phyloP scores from a whole-genome alignment of 2,113 vertebrate species.

The Dasypus novemcinctus region DNA sequence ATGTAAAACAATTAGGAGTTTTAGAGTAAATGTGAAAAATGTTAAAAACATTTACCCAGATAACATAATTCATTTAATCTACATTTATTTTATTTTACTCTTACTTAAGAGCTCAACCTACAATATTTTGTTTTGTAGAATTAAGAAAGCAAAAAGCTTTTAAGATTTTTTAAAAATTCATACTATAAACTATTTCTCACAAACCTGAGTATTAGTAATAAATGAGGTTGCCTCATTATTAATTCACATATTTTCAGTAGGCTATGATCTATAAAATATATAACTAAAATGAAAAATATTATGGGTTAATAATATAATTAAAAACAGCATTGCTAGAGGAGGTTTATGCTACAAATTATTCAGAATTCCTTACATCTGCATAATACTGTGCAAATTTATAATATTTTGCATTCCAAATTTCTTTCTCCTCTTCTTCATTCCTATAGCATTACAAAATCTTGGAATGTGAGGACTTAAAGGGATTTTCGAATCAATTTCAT shows the following conservation, averaged over 20 bases:
- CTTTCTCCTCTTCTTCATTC: not conserved
- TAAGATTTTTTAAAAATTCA: conserved; percentile 40
- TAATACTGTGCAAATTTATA: conserved; percentile 31
- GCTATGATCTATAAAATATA: not conserved
- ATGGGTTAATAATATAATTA: not conserved
- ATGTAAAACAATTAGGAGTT: not conserved
- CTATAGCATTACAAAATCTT: conserved; percentile 12
- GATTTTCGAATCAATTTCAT: not conserved
- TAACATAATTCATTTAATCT: not conserved
- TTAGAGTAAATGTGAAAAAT: not conserved
- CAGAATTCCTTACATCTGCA: not conserved
- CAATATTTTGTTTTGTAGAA: not conserved
- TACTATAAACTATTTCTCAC: conserved; percentile 1
- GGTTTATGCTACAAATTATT: conserved; percentile 13
- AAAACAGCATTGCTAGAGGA: not conserved
- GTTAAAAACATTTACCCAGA: not conserved
- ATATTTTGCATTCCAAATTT: conserved; percentile 41
- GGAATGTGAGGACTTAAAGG: not conserved
- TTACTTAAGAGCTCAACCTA: not conserved
- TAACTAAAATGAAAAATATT: conserved; percentile 42
- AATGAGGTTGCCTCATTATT: not conserved
- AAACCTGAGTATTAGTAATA: not conserved
- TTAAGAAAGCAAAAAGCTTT: not conserved
- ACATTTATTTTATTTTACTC: conserved; percentile 1
- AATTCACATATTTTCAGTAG: not conserved